Conservation (phyloP, 2,888 invertebrate species). For the Xanthorhoe spadicearia region DNA sequence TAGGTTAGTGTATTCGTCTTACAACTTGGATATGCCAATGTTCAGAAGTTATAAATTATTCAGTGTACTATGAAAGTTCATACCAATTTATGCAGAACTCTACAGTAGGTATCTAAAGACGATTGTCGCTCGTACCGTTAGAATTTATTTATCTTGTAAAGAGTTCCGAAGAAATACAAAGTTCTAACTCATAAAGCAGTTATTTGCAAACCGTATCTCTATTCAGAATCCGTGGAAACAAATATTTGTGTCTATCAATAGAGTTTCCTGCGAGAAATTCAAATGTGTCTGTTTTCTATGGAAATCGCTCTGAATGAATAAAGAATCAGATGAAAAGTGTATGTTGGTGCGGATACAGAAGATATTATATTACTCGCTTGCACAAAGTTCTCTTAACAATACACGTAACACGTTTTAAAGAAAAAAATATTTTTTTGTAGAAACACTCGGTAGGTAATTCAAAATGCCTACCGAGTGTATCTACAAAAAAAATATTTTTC, state of each 20-base stretch:
- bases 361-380: not conserved
- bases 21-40: not conserved
- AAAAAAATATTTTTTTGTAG: too few relatives aligned
- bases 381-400: not conserved
- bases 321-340: conserved; percentile 61
- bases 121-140: not conserved
- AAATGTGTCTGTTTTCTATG: conserved; percentile 71
- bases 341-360: conserved; percentile 25
- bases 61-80: not conserved
- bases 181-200: conserved; percentile 16
- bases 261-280: conserved; percentile 67
- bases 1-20: not conserved
- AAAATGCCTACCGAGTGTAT: too few relatives aligned
- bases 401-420: not conserved
- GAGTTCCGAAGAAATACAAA: not conserved
- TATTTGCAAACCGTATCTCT: conserved; percentile 49
- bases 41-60: not conserved
- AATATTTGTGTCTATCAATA: conserved; percentile 66
- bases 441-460: too few relatives aligned
- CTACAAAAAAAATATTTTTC: too few relatives aligned
- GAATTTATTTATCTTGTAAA: not conserved
- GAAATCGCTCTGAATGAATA: conserved; percentile 73
- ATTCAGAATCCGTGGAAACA: conserved; percentile 59
- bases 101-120: not conserved
- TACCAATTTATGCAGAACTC: not conserved